Conservation (phyloP, 2,113 vertebrate genomes). For the Romanogobio albipinnatus region DNA sequence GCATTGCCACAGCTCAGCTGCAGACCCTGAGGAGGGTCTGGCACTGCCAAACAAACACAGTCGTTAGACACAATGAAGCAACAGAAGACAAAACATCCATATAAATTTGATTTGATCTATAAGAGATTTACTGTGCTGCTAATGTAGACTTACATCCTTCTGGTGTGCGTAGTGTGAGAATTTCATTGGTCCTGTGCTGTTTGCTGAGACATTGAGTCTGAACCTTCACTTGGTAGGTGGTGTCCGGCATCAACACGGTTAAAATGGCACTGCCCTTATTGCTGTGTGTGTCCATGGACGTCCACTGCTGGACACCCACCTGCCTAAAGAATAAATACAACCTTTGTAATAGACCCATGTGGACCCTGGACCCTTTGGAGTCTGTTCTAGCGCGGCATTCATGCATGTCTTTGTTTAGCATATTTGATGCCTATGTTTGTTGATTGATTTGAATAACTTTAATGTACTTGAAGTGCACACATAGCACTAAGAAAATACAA, state of each 20-base stretch:
- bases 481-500: no score
- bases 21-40: slow-evolving; percentile 87
- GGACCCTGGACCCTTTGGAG: no score
- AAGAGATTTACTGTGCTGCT: background rate
- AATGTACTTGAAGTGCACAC: no score
- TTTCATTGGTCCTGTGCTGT: slow-evolving; percentile 88
- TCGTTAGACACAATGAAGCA: background rate
- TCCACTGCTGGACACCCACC: slow-evolving; percentile 88
- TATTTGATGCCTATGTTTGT: no score
- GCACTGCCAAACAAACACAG: slow-evolving; percentile 75
- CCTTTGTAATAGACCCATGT: background rate
- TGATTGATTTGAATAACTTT: no score
- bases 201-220: slow-evolving; percentile 92
- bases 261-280: slow-evolving; percentile 87
- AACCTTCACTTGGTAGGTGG: slow-evolving; percentile 93
- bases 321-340: slow-evolving; percentile 67
- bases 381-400: no score
- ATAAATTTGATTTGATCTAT: background rate
- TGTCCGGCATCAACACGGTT: slow-evolving; percentile 88
- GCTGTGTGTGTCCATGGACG: slow-evolving; percentile 89
- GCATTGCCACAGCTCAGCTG: slow-evolving; percentile 83
- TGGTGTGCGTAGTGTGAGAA: slow-evolving; percentile 86
- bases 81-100: background rate
- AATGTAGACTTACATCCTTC: slow-evolving; percentile 87
- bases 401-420: no score